A percentile compares a stretch with the other conserved stretches of the same genome.
Evolutionary conservation across 2,888 invertebrate species (phyloP).

Genomic region (Lasioglossum oenotherae): DNA sequence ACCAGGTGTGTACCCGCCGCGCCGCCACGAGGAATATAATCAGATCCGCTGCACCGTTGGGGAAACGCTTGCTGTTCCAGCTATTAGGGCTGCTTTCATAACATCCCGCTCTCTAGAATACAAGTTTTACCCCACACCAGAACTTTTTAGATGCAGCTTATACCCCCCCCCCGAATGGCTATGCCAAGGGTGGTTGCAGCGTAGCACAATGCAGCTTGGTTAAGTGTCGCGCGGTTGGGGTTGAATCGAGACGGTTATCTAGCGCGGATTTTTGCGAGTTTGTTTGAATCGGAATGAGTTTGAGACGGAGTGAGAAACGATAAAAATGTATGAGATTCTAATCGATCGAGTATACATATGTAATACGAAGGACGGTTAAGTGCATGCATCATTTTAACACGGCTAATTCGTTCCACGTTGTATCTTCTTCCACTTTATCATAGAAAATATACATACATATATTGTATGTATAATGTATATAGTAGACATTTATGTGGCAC

Average conservation of each 20-base stretch:
- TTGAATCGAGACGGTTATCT: slow-evolving; percentile 2
- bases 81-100: slow-evolving; percentile 6
- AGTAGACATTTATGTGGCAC: not conserved
- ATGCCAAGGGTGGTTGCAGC: slow-evolving; percentile 2
- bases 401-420: not conserved
- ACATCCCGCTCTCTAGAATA: not conserved
- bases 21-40: not conserved
- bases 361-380: not conserved
- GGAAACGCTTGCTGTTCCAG: not conserved
- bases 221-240: not conserved
- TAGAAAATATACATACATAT: too few species aligned
- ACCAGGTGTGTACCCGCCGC: slow-evolving; percentile 21
- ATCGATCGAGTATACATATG: not conserved
- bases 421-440: not conserved
- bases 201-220: not conserved
- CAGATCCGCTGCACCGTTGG: not conserved
- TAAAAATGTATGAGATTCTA: slow-evolving; percentile 6
- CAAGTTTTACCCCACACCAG: not conserved
- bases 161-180: not conserved
- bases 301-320: not conserved
- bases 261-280: not conserved
- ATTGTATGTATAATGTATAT: not conserved
- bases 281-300: not conserved
- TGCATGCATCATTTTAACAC: not conserved
- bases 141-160: slow-evolving; percentile 6